These are phyloP conservation scores for Limnephilus lunatus DNA, from an alignment of 2,888 invertebrate genomes.

Conservation along the genomic window DNA sequence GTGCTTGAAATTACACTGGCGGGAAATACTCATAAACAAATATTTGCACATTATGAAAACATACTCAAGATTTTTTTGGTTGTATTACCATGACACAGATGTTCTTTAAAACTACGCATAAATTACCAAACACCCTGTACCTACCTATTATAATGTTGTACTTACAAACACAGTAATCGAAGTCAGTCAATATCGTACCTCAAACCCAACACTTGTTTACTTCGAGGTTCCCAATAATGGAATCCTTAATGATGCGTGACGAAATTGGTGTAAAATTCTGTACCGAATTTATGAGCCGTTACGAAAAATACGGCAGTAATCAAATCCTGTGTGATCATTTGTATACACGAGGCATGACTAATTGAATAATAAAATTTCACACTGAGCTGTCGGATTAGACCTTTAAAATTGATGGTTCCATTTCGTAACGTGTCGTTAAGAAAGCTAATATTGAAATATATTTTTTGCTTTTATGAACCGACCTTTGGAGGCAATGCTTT, in stretches of 20 bases:
- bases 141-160: too few relatives aligned
- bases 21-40: too few relatives aligned
- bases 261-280: background rate
- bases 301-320: background rate
- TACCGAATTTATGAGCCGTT: background rate
- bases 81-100: too few relatives aligned
- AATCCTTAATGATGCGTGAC: background rate
- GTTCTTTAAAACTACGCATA: too few relatives aligned
- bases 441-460: background rate
- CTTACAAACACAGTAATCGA: too few relatives aligned
- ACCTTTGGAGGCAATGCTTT: background rate
- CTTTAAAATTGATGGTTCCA: background rate
- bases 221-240: constrained; percentile 9
- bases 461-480: background rate
- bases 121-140: too few relatives aligned
- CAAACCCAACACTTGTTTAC: background rate
- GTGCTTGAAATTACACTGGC: too few relatives aligned
- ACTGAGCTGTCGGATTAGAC: background rate
- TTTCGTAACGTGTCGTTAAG: background rate
- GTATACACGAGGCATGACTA: background rate
- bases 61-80: too few relatives aligned
- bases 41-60: too few relatives aligned
- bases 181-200: background rate
- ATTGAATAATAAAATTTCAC: constrained; percentile 2
- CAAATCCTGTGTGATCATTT: background rate